A percentile compares a stretch with the other conserved stretches of the same genome.
These are phyloP conservation scores for Orycteropus afer DNA, from an alignment of 2,113 vertebrate species.

Conservation along the genomic window DNA sequence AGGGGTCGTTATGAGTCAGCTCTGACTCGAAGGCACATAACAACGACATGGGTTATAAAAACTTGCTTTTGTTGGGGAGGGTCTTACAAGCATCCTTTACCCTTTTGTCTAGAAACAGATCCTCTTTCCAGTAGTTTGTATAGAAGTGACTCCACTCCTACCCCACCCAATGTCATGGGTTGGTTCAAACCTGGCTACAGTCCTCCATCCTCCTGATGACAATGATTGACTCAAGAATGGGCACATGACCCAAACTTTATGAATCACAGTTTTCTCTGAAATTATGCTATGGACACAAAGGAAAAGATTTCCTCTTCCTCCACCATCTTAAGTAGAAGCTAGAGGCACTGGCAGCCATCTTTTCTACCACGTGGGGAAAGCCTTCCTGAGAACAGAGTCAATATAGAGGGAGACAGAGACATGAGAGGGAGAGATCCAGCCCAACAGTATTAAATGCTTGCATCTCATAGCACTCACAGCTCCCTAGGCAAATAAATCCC, in stretches of 20 bases:
- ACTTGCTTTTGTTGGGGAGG: too few species aligned
- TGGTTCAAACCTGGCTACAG: neutral
- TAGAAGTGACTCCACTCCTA: neutral
- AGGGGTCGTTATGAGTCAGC: too few species aligned
- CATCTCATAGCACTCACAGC: neutral
- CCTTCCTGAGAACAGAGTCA: fast-evolving
- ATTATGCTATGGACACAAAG: fast-evolving
- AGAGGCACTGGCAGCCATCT: neutral
- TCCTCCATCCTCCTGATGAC: neutral
- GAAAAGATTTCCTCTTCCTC: neutral
- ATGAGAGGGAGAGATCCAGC: fast-evolving
- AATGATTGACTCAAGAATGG: neutral
- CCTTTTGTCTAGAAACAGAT: neutral
- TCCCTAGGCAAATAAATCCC: neutral
- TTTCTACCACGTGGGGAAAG: neutral
- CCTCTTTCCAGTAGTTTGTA: neutral
- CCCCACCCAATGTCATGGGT: neutral
- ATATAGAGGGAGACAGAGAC: neutral
- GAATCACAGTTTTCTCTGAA: neutral
- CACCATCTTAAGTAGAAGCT: too few species aligned
- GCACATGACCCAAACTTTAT: fast-evolving
- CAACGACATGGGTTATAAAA: neutral
- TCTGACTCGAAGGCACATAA: too few species aligned
- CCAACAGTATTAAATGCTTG: neutral
- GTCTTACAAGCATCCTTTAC: neutral